Conservation (phyloP, 2,888 invertebrate genomes). For the Morpho deidamia region DNA sequence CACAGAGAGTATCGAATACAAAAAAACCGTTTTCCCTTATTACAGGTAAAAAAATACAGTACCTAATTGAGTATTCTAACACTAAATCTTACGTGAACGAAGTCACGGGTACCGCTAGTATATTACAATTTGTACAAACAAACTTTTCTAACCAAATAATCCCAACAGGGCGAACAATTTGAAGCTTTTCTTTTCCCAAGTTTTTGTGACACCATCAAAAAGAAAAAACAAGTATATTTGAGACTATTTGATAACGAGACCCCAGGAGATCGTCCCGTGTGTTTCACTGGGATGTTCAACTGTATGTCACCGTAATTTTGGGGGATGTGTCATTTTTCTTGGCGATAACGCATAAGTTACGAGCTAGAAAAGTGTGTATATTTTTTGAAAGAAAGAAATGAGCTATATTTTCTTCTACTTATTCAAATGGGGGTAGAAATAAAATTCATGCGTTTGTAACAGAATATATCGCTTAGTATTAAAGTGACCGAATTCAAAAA, state of each 20-base stretch:
- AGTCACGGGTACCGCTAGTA: too few species aligned
- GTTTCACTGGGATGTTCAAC: not conserved
- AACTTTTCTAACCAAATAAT: too few species aligned
- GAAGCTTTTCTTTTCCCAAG: not conserved
- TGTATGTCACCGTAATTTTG: constrained; percentile 19
- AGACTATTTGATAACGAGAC: constrained; percentile 20
- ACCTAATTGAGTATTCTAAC: too few species aligned
- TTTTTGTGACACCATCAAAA: not conserved
- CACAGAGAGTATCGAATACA: too few species aligned
- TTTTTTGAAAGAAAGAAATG: not conserved
- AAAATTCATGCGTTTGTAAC: not conserved
- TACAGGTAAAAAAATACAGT: too few species aligned
- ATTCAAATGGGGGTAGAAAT: not conserved
- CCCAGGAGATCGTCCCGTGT: constrained; percentile 16
- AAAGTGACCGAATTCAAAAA: too few species aligned
- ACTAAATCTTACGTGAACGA: too few species aligned
- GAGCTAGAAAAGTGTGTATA: not conserved
- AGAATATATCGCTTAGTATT: not conserved
- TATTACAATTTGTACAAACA: too few species aligned
- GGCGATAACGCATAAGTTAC: constrained; percentile 12
- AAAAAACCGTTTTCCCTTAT: too few species aligned
- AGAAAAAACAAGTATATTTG: not conserved
- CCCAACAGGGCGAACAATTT: too few species aligned
- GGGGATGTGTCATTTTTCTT: constrained; percentile 12
- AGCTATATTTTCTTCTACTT: not conserved